Conservation (phyloP, 1,140 invertebrate species). For the Drosophila obscura region DNA sequence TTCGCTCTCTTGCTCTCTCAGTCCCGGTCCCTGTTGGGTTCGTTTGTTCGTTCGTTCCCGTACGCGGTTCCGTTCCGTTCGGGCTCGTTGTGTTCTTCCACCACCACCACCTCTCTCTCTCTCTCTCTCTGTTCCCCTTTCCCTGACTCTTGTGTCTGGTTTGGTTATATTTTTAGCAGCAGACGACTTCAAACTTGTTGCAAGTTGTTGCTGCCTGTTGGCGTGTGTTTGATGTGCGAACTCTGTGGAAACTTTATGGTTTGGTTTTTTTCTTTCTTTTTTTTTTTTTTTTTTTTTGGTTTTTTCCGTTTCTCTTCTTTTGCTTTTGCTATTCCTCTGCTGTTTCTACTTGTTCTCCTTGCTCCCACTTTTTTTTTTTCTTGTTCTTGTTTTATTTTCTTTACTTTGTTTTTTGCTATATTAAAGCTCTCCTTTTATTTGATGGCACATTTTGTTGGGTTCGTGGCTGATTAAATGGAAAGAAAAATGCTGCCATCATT, state of each 20-base stretch:
- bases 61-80: conserved; percentile 3
- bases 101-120: not conserved
- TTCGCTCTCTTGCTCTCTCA: not conserved
- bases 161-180: conserved; percentile 71
- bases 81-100: too few species aligned
- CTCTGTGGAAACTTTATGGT: conserved; percentile 59
- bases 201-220: conserved; percentile 57
- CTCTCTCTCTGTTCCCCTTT: conserved; percentile 1
- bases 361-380: conserved; percentile 6
- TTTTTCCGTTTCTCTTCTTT: conserved; percentile 7
- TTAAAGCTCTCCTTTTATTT: conserved; percentile 46
- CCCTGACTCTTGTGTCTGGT: conserved; percentile 10
- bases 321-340: conserved; percentile 7
- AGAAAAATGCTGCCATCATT: conserved; percentile 48
- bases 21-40: too few species aligned
- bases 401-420: conserved; percentile 14
- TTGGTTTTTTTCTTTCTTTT: conserved; percentile 9
- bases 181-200: conserved; percentile 74
- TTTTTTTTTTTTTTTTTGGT: conserved; percentile 13
- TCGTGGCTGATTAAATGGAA: conserved; percentile 53
- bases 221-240: conserved; percentile 63
- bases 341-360: conserved; percentile 1
- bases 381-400: not conserved
- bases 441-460: conserved; percentile 16
- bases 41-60: too few species aligned